Base-by-base conservation (phyloP, 2,797 vertebrate genomes). In the Chaetophractus vellerosus region DNA sequence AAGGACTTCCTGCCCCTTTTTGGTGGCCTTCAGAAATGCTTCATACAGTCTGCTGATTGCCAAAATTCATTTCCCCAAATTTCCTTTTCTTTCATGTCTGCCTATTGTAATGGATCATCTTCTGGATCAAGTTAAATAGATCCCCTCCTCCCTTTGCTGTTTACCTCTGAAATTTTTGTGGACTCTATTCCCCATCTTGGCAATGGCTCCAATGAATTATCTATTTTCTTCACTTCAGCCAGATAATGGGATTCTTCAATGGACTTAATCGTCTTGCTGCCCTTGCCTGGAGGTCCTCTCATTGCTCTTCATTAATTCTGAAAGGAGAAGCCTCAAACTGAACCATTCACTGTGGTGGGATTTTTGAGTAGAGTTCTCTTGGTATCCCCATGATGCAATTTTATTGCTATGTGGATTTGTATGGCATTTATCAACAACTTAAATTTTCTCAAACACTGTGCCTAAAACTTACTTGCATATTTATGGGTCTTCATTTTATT, bases 211-310 rank as follows among this genome's bases (percentile, higher is more conserved):
- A 93, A 28, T 74, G 80, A 74, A 45, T 88, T 79, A 84, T 55
- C 82, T 76, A 81, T 57, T 69, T 93, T 93, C 89, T 90, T 95
- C 93, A 96, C 96, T 92, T 74, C 11, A 57, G 41, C 55, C 71
- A 91, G 82, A 96, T 86, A 94, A 50, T 61, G 84, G 24, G 33
- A 87, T 87, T 92, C 36, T 95, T 96, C 88, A 81, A 38, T 61
- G 59, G 69, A 5, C 24, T 88, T 83, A 90, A 94, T 96, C 71
- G 91, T 88, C 52, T 63, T 59, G 18, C 45, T 83, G 19, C 75
- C 95, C 33, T 93, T 86, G 52, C 55, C 79, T 91, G 59, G 61
- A 75, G 64, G 91, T 93, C 68, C 57, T 94, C 57, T 88, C 23
- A 71, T 79, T 90, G 69, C 24, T 80, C 5, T 92, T 92, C 57